Evolutionary conservation across 2,797 vertebrate genomes (phyloP).

Genomic region (Cyclura pinguis): DNA sequence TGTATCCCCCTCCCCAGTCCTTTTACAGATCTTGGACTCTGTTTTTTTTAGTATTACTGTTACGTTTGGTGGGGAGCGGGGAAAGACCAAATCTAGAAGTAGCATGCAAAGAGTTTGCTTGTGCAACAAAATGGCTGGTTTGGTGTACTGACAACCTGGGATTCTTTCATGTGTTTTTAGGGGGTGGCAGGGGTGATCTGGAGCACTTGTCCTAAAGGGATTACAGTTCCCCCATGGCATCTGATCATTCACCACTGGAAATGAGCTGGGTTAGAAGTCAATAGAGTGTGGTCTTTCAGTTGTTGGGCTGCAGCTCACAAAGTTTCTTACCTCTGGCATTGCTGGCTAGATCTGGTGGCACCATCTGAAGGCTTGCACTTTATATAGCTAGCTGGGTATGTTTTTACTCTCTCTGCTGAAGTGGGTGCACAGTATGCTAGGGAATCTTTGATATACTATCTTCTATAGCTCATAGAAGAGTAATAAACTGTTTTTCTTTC

Average conservation of each 20-base stretch:
- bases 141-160: background rate
- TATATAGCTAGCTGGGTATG: background rate
- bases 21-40: background rate
- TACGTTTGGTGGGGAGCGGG: too few species aligned
- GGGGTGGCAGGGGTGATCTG: background rate
- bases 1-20: too few species aligned
- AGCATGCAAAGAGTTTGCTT: background rate
- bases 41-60: background rate
- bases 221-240: too few species aligned
- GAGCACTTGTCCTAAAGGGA: background rate
- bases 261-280: background rate
- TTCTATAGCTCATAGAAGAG: background rate
- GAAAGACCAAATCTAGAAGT: background rate
- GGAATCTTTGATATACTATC: background rate
- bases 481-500: slow-evolving; percentile 29
- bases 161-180: background rate
- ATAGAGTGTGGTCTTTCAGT: too few species aligned
- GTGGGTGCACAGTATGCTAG: too few species aligned
- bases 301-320: too few species aligned
- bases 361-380: background rate
- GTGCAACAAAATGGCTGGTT: background rate
- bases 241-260: background rate
- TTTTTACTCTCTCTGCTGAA: background rate
- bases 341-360: too few species aligned
- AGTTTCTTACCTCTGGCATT: too few species aligned